These are phyloP conservation scores for Amphipyra berbera DNA, from an alignment of 2,888 invertebrate species.

Conservation along the genomic window DNA sequence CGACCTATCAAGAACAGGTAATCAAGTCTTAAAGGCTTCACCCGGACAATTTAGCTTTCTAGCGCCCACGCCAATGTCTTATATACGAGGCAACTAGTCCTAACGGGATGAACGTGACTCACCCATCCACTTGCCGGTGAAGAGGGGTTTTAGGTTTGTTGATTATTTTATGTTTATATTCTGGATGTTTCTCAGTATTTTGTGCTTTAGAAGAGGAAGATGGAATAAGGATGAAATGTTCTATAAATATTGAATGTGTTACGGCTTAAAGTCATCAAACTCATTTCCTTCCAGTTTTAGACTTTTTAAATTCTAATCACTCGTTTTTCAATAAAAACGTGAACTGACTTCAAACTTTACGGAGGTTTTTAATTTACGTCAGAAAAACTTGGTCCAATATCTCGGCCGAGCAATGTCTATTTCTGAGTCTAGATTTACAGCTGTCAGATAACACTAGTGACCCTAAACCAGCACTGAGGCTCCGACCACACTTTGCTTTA, in stretches of 20 bases:
- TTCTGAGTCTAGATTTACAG: constrained; percentile 6
- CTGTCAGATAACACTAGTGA: constrained; percentile 27
- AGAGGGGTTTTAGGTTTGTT: constrained; percentile 38
- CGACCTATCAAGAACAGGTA: constrained; percentile 49
- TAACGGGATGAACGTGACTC: constrained; percentile 55
- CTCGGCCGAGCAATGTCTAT: too few relatives aligned
- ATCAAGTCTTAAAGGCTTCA: constrained; percentile 49
- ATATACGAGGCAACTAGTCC: constrained; percentile 46
- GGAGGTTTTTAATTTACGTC: too few relatives aligned
- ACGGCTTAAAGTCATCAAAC: too few relatives aligned
- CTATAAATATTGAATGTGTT: constrained; percentile 22
- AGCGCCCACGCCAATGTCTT: constrained; percentile 47
- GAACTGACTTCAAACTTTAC: too few relatives aligned
- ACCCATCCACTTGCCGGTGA: constrained; percentile 28
- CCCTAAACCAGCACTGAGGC: constrained; percentile 26
- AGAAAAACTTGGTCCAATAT: too few relatives aligned
- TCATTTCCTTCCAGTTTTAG: too few relatives aligned
- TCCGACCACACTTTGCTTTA: constrained; percentile 46
- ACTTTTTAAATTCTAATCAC: too few relatives aligned
- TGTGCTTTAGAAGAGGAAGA: constrained; percentile 6
- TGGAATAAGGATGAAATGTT: not conserved
- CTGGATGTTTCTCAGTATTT: constrained; percentile 23
- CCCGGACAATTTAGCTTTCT: constrained; percentile 46
- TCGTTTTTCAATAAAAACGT: too few relatives aligned
- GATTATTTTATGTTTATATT: constrained; percentile 44